phyloP scores from a whole-genome alignment of 2,888 invertebrate species.

The Ochropleura plecta region DNA sequence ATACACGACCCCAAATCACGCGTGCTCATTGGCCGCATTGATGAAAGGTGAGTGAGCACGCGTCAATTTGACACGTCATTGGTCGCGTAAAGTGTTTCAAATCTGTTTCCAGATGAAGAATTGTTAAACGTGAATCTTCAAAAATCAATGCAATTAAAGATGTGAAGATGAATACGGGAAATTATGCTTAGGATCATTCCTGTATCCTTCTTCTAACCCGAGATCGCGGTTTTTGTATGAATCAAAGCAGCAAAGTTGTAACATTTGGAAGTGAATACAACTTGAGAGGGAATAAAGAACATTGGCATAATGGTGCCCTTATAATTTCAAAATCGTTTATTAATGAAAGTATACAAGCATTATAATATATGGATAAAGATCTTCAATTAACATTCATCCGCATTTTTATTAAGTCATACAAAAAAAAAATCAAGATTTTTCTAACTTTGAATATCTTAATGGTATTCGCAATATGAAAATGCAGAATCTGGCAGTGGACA shows the following conservation, averaged over 20 bases:
- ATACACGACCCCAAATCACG: constrained; percentile 10
- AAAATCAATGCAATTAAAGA: constrained; percentile 36
- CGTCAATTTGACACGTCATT: constrained; percentile 26
- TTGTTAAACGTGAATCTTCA: neutral
- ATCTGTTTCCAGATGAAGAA: constrained; percentile 27
- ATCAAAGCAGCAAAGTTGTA: neutral
- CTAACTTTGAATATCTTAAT: too few relatives aligned
- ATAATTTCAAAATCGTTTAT: too few relatives aligned
- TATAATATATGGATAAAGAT: too few relatives aligned
- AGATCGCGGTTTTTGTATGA: neutral
- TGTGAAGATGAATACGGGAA: neutral
- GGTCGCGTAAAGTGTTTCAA: constrained; percentile 17
- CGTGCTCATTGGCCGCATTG: constrained; percentile 27
- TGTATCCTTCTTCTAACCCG: neutral
- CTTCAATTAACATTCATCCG: too few relatives aligned
- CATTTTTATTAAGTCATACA: too few relatives aligned
- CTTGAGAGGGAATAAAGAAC: neutral
- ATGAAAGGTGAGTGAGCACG: constrained; percentile 20
- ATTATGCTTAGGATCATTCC: neutral
- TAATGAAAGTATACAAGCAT: too few relatives aligned
- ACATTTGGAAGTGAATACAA: neutral
- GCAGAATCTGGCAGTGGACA: too few relatives aligned
- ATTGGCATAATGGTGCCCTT: too few relatives aligned
- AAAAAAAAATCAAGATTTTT: too few relatives aligned
- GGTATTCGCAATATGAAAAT: too few relatives aligned